phyloP scores from a whole-genome alignment of 2,113 vertebrate species.

The Chaetodon trifascialis region DNA sequence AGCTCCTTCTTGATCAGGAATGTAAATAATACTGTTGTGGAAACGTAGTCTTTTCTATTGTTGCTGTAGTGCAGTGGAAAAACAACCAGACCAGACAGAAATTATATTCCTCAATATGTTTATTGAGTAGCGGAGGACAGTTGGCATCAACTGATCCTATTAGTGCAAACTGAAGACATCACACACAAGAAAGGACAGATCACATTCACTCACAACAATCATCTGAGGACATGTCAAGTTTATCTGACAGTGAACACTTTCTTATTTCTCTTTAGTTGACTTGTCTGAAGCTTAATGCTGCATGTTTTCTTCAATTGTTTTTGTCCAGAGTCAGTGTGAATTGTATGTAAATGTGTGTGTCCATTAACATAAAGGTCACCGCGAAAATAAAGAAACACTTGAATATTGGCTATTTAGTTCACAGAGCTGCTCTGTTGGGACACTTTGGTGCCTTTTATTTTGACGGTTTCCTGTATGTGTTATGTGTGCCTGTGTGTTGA shows the following conservation, averaged over 20 bases:
- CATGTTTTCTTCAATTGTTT: too few species aligned
- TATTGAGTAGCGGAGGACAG: conserved; percentile 71
- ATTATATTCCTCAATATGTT: conserved; percentile 62
- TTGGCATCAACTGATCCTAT: conserved; percentile 28
- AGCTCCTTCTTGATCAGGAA: neutral
- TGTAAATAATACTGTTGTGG: neutral
- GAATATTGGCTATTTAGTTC: too few species aligned
- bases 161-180: neutral
- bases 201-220: neutral
- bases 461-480: conserved; percentile 16
- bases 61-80: neutral
- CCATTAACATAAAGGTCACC: conserved; percentile 3
- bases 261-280: neutral
- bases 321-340: neutral
- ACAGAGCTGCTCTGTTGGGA: too few species aligned
- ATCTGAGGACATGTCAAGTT: neutral
- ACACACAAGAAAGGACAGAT: conserved; percentile 26
- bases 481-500: neutral
- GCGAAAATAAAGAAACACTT: neutral
- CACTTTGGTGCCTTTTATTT: conserved; percentile 13
- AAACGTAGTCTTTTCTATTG: neutral
- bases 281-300: too few species aligned
- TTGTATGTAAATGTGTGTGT: conserved; percentile 28
- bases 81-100: neutral
- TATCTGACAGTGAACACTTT: neutral